A percentile compares a stretch with the other conserved stretches of the same genome.
Evolutionary conservation across 2,113 vertebrate species (phyloP).

Genomic region (Cyprinus carpio): DNA sequence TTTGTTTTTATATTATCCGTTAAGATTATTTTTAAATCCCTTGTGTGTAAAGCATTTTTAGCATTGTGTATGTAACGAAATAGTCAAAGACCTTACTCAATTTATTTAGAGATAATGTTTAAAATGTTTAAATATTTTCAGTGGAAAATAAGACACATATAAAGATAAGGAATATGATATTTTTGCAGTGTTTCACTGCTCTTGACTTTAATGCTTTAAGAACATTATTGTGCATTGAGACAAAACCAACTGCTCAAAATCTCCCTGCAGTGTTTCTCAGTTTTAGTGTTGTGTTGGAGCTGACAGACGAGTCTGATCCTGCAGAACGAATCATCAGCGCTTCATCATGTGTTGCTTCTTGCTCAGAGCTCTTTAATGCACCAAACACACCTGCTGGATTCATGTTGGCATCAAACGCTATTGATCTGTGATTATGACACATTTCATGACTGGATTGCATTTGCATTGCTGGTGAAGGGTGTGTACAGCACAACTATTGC

Average conservation of each 20-base stretch:
- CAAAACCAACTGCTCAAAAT: too few relatives aligned
- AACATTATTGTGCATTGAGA: not conserved
- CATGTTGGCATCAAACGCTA: not conserved
- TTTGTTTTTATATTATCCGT: not conserved
- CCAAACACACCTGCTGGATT: not conserved
- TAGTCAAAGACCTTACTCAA: not conserved
- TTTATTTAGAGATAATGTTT: not conserved
- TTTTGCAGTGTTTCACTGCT: not conserved
- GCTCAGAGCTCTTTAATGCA: not conserved
- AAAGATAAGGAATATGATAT: not conserved
- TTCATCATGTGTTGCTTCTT: not conserved
- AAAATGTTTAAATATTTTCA: not conserved
- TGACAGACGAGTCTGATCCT: constrained; percentile 46
- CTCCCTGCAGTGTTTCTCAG: not conserved
- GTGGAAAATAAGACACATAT: not conserved
- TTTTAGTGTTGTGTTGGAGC: not conserved
- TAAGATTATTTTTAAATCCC: not conserved
- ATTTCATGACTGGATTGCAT: not conserved
- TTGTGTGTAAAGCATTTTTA: not conserved
- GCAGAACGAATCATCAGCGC: not conserved
- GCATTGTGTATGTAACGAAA: not conserved
- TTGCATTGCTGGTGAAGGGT: not conserved
- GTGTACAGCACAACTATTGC: not conserved
- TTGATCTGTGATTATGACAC: not conserved
- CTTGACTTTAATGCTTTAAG: not conserved